These are phyloP conservation scores for Callimorpha dominula DNA, from an alignment of 2,888 invertebrate species.

Conservation along the genomic window DNA sequence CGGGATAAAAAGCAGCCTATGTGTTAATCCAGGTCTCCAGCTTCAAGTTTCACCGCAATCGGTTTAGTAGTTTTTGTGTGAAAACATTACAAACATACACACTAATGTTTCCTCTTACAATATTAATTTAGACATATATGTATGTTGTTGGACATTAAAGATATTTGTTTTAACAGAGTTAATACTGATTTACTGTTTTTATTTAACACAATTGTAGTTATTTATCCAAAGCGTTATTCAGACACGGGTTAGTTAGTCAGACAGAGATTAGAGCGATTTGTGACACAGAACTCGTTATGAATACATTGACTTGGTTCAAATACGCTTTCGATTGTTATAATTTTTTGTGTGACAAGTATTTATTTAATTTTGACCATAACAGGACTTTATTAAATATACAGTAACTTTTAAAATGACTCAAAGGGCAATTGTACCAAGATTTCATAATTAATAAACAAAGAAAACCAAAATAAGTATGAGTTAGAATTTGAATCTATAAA, in stretches of 20 bases:
- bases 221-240: neutral
- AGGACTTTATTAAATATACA: no score
- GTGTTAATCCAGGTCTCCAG: no score
- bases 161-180: neutral
- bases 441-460: neutral
- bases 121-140: neutral
- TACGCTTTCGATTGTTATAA: neutral
- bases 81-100: no score
- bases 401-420: neutral
- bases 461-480: no score
- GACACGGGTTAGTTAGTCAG: no score
- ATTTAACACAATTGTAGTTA: neutral
- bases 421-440: neutral
- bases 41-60: no score
- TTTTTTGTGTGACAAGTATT: neutral
- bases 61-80: no score
- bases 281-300: neutral
- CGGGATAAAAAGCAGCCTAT: no score
- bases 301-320: neutral
- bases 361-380: neutral
- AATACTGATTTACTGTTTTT: neutral
- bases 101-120: no score
- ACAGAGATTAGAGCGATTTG: neutral
- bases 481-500: no score
- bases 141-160: neutral